Evolutionary conservation across 1,140 invertebrate species (phyloP), one percentile per base, ranked within the genome.

Genomic region (Plectrocnemia conspersa): DNA sequence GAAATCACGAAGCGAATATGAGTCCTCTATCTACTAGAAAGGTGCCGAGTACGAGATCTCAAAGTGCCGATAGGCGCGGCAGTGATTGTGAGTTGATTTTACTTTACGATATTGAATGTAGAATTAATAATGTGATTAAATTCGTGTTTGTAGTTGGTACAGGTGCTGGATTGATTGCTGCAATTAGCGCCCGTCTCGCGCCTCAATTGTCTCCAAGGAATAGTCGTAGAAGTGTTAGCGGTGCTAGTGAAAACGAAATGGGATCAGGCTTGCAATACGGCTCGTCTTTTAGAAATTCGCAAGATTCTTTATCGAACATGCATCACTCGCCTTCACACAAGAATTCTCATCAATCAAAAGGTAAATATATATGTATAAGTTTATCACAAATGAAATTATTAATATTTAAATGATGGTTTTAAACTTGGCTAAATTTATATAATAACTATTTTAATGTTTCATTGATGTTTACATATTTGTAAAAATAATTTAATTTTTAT

Each of bases 111-210:
- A 29, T 29, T 29, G 6, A 7, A 29, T n/a, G 27, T 29, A 7
- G 7, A 29, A 29, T 29, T 29, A 7, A n/a, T 7, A 29, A 7
- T 7, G n/a, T 29, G n/a, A 29, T 29, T 7, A 29, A 7, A 29
- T 29, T 13, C 13, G 5, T 21, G 18, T 2, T 47, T 47, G 2
- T 29, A 10, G 71, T 71, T 7, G 77, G 77, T 7, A 74, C 78
- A 4, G 78, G 77, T 47, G 79, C 81, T 42, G 81, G 80, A 47
- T 78, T 85, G 40, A 86, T 88, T 66, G 85, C 85, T 1, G 80
- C 81, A 6, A 66, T 88, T 10, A 86, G 83, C 63, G 83, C 85
- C 2, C 86, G 86, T 63, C 68, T 88, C 13, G 78, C 81, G 3
- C 79, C 80, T 6, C 77, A 75, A 54, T 63, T 81, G 46, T 80